Evolutionary conservation across 1,140 invertebrate species (phyloP).

Genomic region (Hyles euphorbiae): DNA sequence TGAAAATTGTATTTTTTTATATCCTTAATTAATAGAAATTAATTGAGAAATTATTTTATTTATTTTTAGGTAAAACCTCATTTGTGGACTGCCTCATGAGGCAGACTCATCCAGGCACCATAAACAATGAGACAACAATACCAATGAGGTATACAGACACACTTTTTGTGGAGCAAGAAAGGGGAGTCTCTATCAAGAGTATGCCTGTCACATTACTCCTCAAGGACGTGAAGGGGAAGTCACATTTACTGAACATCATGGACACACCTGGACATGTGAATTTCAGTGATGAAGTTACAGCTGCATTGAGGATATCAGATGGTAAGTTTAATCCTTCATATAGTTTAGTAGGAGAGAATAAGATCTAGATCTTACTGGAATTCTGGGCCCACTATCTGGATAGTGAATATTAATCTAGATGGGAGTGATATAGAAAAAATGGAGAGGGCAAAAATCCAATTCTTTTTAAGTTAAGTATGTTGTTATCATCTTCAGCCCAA

Average conservation of each 20-base stretch:
- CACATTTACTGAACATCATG: constrained; percentile 96
- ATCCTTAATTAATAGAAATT: neutral
- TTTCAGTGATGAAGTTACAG: constrained; percentile 99
- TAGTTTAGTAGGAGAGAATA: too few relatives aligned
- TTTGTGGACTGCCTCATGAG: constrained; percentile 98
- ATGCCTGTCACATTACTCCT: constrained; percentile 96
- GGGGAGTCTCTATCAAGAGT: constrained; percentile 98
- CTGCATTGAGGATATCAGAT: constrained; percentile 96
- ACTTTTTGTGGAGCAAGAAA: constrained; percentile 97
- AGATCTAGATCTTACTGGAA: too few relatives aligned
- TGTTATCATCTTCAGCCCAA: too few relatives aligned
- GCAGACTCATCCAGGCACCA: constrained; percentile 96
- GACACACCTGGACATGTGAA: constrained; percentile 99
- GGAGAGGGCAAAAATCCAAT: too few relatives aligned
- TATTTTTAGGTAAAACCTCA: constrained; percentile 87
- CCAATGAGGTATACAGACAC: constrained; percentile 95
- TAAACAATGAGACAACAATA: constrained; percentile 75
- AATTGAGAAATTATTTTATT: neutral
- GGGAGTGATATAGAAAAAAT: too few relatives aligned
- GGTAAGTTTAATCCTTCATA: constrained; percentile 75
- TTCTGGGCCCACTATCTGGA: too few relatives aligned
- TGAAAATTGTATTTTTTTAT: too few relatives aligned
- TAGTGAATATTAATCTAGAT: too few relatives aligned
- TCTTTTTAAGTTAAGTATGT: too few relatives aligned
- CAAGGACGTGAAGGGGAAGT: constrained; percentile 96